Evolutionary conservation across 2,113 vertebrate species (phyloP), one percentile per base, ranked within the genome.

Genomic region (Neogale vison): DNA sequence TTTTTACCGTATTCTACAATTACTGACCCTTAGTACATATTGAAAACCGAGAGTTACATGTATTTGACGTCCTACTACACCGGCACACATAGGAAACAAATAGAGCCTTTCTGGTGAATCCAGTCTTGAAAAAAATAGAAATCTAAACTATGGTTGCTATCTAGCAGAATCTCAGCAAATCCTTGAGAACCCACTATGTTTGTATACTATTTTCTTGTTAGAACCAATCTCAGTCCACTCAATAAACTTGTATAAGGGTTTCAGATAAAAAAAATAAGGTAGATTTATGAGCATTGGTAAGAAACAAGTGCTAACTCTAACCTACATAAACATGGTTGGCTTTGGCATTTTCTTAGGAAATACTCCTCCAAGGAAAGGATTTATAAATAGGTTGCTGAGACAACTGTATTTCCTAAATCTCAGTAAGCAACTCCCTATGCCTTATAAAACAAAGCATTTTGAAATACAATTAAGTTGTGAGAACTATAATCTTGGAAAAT

Each of bases 401-500:
- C 50, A 86, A 83, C 52, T 97, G 0, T 67, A 57, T 72, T 86
- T 67, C 52, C 14, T 77, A 89, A 92, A 61, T 86, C 45, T 86
- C 77, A 90, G 26, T 4, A 65, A 96, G 45, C 1, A 12, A 69
- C 42, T 92, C 88, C 52, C 86, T 20, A 36, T 92, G 17, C 13
- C 36, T 21, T 67, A 47, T 80, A 87, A 95, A 97, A 45, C 52
- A 85, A 91, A 85, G 17, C 24, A 71, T 80, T 93, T 81, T 65
- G 5, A 80, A 72, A 69, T 84, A 57, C 36, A 95, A 69, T 89
- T 95, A 63, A 67, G 29, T 82, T 71, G 12, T 7, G 26, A 96
- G 52, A 95, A 45, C 29, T 42, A 83, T 80, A 59, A 79, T 67
- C 61, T 90, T 94, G 7, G n/a, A 77, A 92, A 96, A 87, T 91